A percentile compares a stretch with the other conserved stretches of the same genome.
These are phyloP conservation scores for Crotalus viridis DNA, from an alignment of 2,113 vertebrate genomes.

Conservation along the genomic window DNA sequence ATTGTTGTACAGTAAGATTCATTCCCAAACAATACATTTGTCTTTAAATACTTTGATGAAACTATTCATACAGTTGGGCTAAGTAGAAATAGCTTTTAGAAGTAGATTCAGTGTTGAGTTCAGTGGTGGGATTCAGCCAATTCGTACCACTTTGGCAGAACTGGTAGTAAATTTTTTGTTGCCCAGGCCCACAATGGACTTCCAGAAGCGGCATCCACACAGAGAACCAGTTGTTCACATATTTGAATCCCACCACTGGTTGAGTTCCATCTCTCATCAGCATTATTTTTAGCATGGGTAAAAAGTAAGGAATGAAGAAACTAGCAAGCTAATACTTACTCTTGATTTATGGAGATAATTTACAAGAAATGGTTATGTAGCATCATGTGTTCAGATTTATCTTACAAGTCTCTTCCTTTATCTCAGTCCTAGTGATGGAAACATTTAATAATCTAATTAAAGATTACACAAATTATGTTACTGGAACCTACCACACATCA, in stretches of 20 bases:
- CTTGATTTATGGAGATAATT: neutral
- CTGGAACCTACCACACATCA: neutral
- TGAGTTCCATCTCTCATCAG: neutral
- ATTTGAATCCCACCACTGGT: too few relatives aligned
- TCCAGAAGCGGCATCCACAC: too few relatives aligned
- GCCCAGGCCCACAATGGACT: too few relatives aligned
- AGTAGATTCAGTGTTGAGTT: neutral
- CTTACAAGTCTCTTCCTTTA: neutral
- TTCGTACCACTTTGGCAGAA: too few relatives aligned
- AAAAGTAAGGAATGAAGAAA: neutral
- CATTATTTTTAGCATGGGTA: neutral
- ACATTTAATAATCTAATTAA: neutral
- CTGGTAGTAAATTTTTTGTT: too few relatives aligned
- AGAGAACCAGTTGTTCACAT: too few relatives aligned
- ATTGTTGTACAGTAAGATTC: neutral
- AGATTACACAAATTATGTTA: neutral
- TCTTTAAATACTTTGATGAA: neutral
- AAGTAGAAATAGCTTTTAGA: neutral
- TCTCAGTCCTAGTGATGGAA: neutral
- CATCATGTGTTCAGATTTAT: neutral
- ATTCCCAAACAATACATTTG: neutral
- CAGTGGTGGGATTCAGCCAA: too few relatives aligned
- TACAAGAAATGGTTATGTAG: neutral
- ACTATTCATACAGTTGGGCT: neutral
- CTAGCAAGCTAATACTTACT: neutral